These are phyloP conservation scores for Anaspis maculata DNA, from an alignment of 2,888 invertebrate genomes.

Conservation along the genomic window DNA sequence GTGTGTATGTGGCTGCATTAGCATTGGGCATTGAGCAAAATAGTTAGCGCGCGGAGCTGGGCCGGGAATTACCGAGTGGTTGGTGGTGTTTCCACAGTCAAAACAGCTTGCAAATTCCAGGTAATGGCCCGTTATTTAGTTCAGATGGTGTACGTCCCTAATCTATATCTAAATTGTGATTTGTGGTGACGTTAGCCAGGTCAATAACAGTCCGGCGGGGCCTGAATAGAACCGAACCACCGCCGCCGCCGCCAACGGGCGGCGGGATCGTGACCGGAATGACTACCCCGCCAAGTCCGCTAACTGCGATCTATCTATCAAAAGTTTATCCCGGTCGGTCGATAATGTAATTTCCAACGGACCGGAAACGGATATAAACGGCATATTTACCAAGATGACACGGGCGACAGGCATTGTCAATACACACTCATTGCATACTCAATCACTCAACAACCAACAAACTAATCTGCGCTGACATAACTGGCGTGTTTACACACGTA, in stretches of 20 bases:
- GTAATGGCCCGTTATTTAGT: slow-evolving; percentile 18
- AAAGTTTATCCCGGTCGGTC: slow-evolving; percentile 30
- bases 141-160: slow-evolving; percentile 16
- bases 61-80: neutral
- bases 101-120: slow-evolving; percentile 16
- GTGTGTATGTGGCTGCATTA: too few relatives aligned
- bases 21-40: too few relatives aligned
- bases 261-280: slow-evolving; percentile 27
- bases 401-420: too few relatives aligned
- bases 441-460: too few relatives aligned
- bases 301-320: slow-evolving; percentile 32
- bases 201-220: slow-evolving; percentile 26
- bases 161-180: slow-evolving; percentile 31
- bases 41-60: too few relatives aligned
- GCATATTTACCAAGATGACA: slow-evolving; percentile 21
- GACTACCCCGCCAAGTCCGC: slow-evolving; percentile 19
- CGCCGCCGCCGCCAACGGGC: too few relatives aligned
- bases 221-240: slow-evolving; percentile 20
- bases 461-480: too few relatives aligned
- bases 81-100: slow-evolving; percentile 4
- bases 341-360: slow-evolving; percentile 31
- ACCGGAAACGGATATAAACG: slow-evolving; percentile 21
- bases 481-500: too few relatives aligned
- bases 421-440: too few relatives aligned
- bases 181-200: slow-evolving; percentile 30